Percentiles rank a stretch among this genome's conserved stretches.
Evolutionary conservation across 1,140 invertebrate genomes (phyloP).

Genomic region (Rhopalosiphum padi): DNA sequence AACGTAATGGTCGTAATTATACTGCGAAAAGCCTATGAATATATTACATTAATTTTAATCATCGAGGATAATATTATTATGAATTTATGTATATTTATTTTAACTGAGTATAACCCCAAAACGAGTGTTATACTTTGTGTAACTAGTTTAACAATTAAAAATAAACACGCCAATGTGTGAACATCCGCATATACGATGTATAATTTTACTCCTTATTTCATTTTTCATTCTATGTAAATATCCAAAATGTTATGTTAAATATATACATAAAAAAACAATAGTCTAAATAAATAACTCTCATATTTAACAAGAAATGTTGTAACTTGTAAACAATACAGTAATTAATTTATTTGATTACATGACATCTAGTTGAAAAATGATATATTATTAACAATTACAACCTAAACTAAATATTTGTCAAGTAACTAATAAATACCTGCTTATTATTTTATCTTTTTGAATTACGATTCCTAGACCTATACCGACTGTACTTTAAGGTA

Average conservation of each 20-base stretch:
- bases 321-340: not conserved
- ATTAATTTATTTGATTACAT: not conserved
- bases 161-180: slow-evolving; percentile 38
- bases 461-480: not conserved
- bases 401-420: not conserved
- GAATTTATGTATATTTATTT: slow-evolving; percentile 23
- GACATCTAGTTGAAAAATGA: not conserved
- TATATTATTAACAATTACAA: not conserved
- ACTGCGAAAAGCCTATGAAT: slow-evolving; percentile 19
- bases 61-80: not conserved
- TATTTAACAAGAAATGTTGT: not conserved
- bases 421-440: not conserved
- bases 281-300: not conserved
- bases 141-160: slow-evolving; percentile 35
- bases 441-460: not conserved
- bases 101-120: not conserved
- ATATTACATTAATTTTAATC: not conserved
- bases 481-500: no score
- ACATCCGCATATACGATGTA: slow-evolving; percentile 21
- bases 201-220: not conserved
- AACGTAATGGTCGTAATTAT: slow-evolving; percentile 13
- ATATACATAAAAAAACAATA: not conserved
- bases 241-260: not conserved
- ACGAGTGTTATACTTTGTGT: not conserved
- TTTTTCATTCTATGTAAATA: slow-evolving; percentile 28